Evolutionary conservation across 2,888 invertebrate genomes (phyloP).

Genomic region (Penaeus monodon): DNA sequence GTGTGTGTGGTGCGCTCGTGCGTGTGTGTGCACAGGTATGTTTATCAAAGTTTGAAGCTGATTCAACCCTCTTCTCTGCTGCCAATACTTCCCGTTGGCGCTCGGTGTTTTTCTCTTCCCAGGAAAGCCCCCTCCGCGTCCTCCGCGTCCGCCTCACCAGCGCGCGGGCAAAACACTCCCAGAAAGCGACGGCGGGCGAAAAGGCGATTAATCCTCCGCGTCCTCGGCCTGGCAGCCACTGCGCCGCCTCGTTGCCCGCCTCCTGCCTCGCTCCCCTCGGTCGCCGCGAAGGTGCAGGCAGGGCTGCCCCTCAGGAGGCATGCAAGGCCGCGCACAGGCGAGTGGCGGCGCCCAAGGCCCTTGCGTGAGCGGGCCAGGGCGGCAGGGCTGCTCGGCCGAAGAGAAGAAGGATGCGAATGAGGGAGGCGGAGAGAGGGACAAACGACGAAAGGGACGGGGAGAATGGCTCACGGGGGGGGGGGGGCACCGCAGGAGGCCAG

Average conservation of each 20-base stretch:
- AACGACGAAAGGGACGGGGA: not conserved
- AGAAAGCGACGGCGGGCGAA: no score
- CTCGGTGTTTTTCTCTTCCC: not conserved
- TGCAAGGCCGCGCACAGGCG: not conserved
- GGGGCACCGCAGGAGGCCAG: not conserved
- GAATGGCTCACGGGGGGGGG: not conserved
- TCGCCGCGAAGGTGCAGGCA: not conserved
- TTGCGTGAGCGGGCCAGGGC: not conserved
- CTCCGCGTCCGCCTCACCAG: not conserved
- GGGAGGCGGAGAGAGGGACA: not conserved
- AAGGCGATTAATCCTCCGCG: no score
- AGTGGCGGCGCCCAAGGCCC: no score
- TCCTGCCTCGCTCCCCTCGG: no score
- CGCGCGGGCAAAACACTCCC: not conserved
- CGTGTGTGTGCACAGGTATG: no score
- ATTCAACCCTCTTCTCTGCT: no score
- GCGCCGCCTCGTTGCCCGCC: no score
- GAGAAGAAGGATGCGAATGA: not conserved
- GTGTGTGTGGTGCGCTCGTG: no score
- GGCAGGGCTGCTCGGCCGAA: not conserved
- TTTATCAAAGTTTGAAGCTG: no score
- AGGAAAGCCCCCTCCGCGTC: not conserved
- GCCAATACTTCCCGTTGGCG: no score
- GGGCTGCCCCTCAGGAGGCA: not conserved
- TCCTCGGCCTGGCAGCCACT: no score